Base-by-base conservation (phyloP, 2,797 vertebrate genomes). In the Uromys caudimaculatus region DNA sequence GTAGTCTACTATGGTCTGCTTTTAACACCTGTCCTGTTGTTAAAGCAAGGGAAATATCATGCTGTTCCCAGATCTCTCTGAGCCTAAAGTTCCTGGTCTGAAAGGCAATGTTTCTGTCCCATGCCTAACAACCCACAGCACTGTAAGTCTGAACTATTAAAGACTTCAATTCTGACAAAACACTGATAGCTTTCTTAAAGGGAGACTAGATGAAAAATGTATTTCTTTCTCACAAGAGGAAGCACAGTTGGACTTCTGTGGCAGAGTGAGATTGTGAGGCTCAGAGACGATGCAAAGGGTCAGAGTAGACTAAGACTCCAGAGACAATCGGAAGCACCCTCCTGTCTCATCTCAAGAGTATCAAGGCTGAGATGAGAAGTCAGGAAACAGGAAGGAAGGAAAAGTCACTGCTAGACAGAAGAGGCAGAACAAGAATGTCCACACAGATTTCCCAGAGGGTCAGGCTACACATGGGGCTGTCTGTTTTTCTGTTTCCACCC, bases 391-490 rank as follows among this genome's bases (percentile, higher is more conserved):
- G 19, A 11, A 69, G 23, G 32, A 58, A 50, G 14, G 21, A 52
- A 79, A 69, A 19, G 6, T 71, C 60, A 71, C 76, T 27, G 4
- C 32, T 69, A 23, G 16, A 32, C 29, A 13, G 2, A 32, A 23
- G 13, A 78, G 23, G 38, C 23, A 88, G 64, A 73, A 41, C 16
- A 16, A 24, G 24, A 67, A 81, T 60, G 24, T 13, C 13, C 29
- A 10, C 16, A 50, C 0, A 23, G 32, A 60, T 12, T 50, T 56
- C 52, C 52, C 23, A 52, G 16, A n/a, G 24, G 44, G 23, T 13
- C 6, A 0, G 0, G 7, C 4, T 24, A 1, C 29, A 13, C 10
- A 17, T 17, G 23, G 23, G 17, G 6, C 21, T 24, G 24, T 60
- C 23, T 38, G 24, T 17, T 32, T 71, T 17, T 38, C 47, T 13